Base-by-base conservation (phyloP, 2,888 invertebrate genomes). In the Lycia hirtaria region DNA sequence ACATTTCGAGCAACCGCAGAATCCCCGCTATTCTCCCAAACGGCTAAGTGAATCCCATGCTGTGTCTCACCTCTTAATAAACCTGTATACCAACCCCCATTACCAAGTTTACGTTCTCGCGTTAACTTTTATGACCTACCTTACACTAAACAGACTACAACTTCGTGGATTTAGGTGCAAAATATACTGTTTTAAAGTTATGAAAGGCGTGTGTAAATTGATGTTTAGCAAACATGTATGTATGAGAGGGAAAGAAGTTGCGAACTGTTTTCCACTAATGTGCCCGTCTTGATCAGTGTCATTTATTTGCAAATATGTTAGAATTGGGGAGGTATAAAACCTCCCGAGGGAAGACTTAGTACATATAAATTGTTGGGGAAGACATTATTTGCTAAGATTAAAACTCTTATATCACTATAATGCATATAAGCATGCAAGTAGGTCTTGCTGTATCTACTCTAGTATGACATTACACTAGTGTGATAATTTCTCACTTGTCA, bases 101-200 rank as follows among this genome's bases (percentile, higher is more conserved):
- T 76, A 78, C 73, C 60, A 64, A 67, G 73, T 77, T 79, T 79
- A 80, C 72, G 73, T 68, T 56, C 70, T 59, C 60, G 65, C 78
- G 72, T 78, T 76, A 76, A 73, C 69, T 74, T 80, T 81, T 76
- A 82, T 76, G 77, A 71, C 22, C 41, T 40, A 45, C 55, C 52
- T 48, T 62, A 58, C 51, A 62, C 61, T 67, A 65, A 71, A 66
- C 65, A 65, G 63, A 65, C 62, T 60, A 55, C 47, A 56, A 26
- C 33, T 44, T 56, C 51, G 19, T 40, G 33, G 48, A 4, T 32
- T 55, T 54, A 30, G 26, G 32, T 28, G 24, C 32, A 12, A 44
- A 56, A 44, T 35, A 22, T 17, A 48, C 47, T 44, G 28, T 33
- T 33, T 33, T 47, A 12, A 32, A 20, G 30, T 44, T 20, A 12